Evolutionary conservation across 2,888 invertebrate genomes (phyloP).

Genomic region (Corbicula japonica): DNA sequence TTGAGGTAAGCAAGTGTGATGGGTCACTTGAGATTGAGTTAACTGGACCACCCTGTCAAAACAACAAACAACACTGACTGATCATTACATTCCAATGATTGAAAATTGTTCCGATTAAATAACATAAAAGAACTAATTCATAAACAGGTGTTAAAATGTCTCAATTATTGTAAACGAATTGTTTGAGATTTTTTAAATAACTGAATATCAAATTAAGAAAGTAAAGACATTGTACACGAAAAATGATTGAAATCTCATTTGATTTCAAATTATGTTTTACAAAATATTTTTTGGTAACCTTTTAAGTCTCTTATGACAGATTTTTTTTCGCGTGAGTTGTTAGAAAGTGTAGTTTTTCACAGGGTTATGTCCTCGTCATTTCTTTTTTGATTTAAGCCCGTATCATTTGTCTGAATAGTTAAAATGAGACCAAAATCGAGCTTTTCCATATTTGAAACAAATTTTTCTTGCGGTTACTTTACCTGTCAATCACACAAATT

Average conservation of each 20-base stretch:
- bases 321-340: slow-evolving; percentile 32
- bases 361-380: slow-evolving; percentile 37
- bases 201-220: slow-evolving; percentile 39
- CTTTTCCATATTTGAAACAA: slow-evolving; percentile 34
- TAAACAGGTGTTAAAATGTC: slow-evolving; percentile 46
- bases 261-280: slow-evolving; percentile 34
- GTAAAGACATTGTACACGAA: slow-evolving; percentile 32
- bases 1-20: too few species aligned
- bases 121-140: slow-evolving; percentile 47
- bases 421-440: slow-evolving; percentile 17
- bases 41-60: too few species aligned
- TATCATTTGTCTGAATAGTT: slow-evolving; percentile 31
- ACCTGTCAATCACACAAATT: slow-evolving; percentile 47
- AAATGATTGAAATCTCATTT: slow-evolving; percentile 32
- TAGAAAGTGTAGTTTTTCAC: slow-evolving; percentile 11
- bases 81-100: too few species aligned
- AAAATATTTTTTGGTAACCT: slow-evolving; percentile 42
- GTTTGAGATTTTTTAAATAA: slow-evolving; percentile 20
- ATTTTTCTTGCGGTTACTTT: slow-evolving; percentile 27
- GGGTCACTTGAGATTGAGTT: too few species aligned
- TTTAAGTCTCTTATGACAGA: slow-evolving; percentile 30
- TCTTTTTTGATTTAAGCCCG: slow-evolving; percentile 45
- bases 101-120: too few species aligned
- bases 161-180: slow-evolving; percentile 34
- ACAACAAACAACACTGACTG: too few species aligned